phyloP scores from a whole-genome alignment of 1,140 invertebrate genomes.

The Ectropis grisescens region DNA sequence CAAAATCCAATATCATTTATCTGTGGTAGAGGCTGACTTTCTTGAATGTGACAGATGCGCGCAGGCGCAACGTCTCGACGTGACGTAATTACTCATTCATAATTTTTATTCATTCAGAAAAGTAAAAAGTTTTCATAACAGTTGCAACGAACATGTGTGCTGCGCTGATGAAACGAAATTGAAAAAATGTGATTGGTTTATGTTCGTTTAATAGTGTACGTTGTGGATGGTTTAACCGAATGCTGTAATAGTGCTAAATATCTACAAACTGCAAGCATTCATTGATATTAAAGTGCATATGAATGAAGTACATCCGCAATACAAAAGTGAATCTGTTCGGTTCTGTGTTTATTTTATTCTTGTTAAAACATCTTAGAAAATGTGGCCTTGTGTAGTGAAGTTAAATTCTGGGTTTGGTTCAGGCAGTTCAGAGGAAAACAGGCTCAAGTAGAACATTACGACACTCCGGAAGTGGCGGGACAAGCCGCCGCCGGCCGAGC shows the following conservation, averaged over 20 bases:
- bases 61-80: conserved; percentile 61
- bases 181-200: too few species aligned
- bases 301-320: conserved; percentile 59
- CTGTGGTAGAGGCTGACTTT: too few species aligned
- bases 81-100: conserved; percentile 69
- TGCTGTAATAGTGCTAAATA: too few species aligned
- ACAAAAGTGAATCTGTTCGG: conserved; percentile 26
- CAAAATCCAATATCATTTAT: too few species aligned
- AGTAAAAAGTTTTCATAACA: conserved; percentile 32
- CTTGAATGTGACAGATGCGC: too few species aligned
- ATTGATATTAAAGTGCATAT: conserved; percentile 42
- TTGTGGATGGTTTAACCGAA: too few species aligned
- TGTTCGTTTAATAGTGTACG: too few species aligned
- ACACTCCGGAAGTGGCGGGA: conserved; percentile 69
- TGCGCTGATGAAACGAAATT: too few species aligned
- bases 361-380: conserved; percentile 16
- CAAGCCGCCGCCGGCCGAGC: conserved; percentile 63
- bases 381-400: conserved; percentile 20
- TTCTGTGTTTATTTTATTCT: conserved; percentile 20
- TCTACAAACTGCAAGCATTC: conserved; percentile 6
- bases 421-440: conserved; percentile 36
- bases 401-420: conserved; percentile 27
- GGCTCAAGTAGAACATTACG: conserved; percentile 64
- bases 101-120: conserved; percentile 64
- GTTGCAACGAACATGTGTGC: conserved; percentile 41